Conservation (phyloP, 64 coral and sea anemone genomes). For the Montipora foliosa region DNA sequence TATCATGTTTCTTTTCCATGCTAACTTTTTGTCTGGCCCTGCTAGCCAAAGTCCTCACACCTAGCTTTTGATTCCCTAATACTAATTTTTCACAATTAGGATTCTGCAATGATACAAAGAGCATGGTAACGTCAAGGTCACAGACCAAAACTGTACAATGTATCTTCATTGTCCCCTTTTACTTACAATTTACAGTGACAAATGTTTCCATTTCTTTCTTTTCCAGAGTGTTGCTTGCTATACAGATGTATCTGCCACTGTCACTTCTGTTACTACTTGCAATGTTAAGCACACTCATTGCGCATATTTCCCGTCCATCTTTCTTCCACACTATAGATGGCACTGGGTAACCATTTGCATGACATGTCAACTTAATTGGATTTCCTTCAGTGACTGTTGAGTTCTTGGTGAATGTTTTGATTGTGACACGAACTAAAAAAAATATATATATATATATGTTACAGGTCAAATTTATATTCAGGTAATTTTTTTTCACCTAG, state of each 20-base stretch:
- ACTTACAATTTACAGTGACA: slow-evolving; percentile 8
- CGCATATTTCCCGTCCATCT: background rate
- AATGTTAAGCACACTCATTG: background rate
- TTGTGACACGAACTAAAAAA: background rate
- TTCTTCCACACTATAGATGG: background rate
- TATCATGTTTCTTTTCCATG: too few relatives aligned
- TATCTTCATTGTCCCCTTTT: background rate
- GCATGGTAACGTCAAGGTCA: too few relatives aligned
- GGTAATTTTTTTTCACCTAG: too few relatives aligned
- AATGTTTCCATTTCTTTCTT: too few relatives aligned
- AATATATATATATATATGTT: too few relatives aligned
- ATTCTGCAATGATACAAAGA: too few relatives aligned
- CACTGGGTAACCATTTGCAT: background rate
- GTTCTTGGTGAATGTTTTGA: background rate
- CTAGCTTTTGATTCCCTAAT: too few relatives aligned
- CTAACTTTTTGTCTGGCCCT: too few relatives aligned
- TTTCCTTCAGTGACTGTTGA: background rate
- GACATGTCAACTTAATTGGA: background rate
- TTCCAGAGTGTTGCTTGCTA: background rate
- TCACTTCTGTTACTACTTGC: background rate
- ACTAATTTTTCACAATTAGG: too few relatives aligned
- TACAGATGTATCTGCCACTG: background rate
- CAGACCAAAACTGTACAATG: too few relatives aligned
- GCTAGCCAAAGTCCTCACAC: too few relatives aligned
- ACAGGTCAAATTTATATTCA: too few relatives aligned